Base-by-base conservation (phyloP, 2,888 invertebrate genomes). In the Drosophila hawaiiensis region DNA sequence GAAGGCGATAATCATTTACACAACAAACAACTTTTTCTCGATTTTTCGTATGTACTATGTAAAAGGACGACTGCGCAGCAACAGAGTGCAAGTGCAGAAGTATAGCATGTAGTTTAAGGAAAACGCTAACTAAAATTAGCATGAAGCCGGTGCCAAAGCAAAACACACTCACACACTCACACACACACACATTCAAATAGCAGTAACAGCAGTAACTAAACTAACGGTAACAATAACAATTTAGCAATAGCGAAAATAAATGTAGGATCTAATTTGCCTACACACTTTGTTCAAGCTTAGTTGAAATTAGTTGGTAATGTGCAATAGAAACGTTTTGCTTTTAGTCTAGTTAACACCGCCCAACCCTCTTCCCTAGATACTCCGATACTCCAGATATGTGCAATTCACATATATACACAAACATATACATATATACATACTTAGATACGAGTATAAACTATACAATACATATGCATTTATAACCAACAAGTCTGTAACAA, bases 1-100 rank as follows among this genome's bases (percentile, higher is more conserved):
- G 59, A 76, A 76, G 76, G 82, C 85, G 85, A 87, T 89, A 89
- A 89, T 86, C 85, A 86, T 80, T 87, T 86, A 87, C 86, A 77
- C 58, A 35, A 70, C 49, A 54, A 80, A 10, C 16, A 33, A 22
- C 14, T 12, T 43, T 64, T 70, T 59, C 67, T 64, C 53, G 37
- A 50, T 56, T 59, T 52, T 59, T 29, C 53, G 41, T 54, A 60
- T 39, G 12, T n/a, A 28, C n/a, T 52, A 43, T 37, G 50, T 41
- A 64, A 58, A 41, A 63, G 39, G 47, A 80, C 33, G 47, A 80
- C 33, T 64, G 54, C 55, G 53, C 29, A 65, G 67, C 49, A 67
- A 62, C 53, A 66, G 55, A 50, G 61, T 50, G 53, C 41, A 59
- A 47, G 60, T 49, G 53, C 41, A 59, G 52, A 59, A 43, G n/a